Base-by-base conservation (phyloP, 2,113 vertebrate species). In the Nibea coibor region DNA sequence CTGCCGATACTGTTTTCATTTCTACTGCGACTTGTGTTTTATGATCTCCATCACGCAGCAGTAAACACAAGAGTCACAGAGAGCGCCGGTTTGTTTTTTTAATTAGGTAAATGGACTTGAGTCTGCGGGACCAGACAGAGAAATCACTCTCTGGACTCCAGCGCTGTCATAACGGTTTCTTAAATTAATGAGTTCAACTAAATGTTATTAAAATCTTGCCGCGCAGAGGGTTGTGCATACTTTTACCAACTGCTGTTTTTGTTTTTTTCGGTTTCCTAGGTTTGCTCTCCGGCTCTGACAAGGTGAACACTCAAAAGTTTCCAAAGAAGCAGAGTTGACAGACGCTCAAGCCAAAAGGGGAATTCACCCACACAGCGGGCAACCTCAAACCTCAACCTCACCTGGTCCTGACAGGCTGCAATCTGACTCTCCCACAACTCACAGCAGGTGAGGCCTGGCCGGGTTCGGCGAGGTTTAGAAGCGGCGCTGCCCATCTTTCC, bases 101-200 rank as follows among this genome's bases (percentile, higher is more conserved):
- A 91, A 93, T 93, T 92, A 91, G 82, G 81, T 83, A 91, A 92
- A 92, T 92, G 91, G 88, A 90, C 82, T 84, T 16, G n/a, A 10
- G 89, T 92, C 88, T 87, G 82, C 75, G 12, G 76, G 63, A 84
- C 74, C 84, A 93, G 92, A 93, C 87, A 75, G 72, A 91, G 72
- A 90, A 91, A 90, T 91, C 66, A 85, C 85, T 91, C 85, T 86
- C 58, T 75, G 74, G 72, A 88, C 87, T 91, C 72, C 78, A 69
- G 75, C 61, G 39, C 79, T 85, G 89, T 90, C 87, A 89, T 87
- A 81, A 84, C 71, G 17, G 75, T 84, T 83, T 78, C 84, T 90
- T 62, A 82, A 91, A 90, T 92, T 77, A 90, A 90, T 88, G 58
- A 85, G 42, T 69, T 70, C 59, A 39, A 56, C 84, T 84, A 79